Evolutionary conservation across 2,888 invertebrate genomes (phyloP), one percentile per base, ranked within the genome.

Genomic region (Dicyrtoma fusca): DNA sequence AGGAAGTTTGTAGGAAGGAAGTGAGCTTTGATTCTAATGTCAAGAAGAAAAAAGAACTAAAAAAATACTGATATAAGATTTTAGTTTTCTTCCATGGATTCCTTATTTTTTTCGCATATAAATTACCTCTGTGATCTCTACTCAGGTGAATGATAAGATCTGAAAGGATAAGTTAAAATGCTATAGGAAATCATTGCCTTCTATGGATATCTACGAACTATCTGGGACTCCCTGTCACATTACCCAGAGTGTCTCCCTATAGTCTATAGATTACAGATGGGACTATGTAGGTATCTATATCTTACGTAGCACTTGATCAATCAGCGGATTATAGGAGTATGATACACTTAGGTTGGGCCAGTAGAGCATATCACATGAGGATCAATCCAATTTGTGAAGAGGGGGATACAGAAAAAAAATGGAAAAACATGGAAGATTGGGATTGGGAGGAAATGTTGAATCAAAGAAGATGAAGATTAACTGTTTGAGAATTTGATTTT

Each of bases 61-160:
- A 53, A 10, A n/a, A 17, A 49, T 6, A 53, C 53, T 34, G 34
- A 34, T 34, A 34, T 34, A 5, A 34, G 34, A 34, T 34, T 34
- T 34, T 34, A 34, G 34, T 34, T 34, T 34, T 34, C 8, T 34
- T 34, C 8, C 34, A 34, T 8, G 34, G 34, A 5, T 34, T 34
- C 8, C 34, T 34, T 34, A 3, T 34, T 8, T 57, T 25, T 53
- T 63, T 17, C 19, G 6, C 26, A 53, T 66, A 66, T 53, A 66
- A 66, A 53, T 66, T 53, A 66, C 66, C 34, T 66, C 66, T 66
- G 53, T 53, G 53, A 66, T 66, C 66, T 66, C 53, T 42, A 53
- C 66, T 66, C 53, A 66, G 53, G 66, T 53, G 66, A 51, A 66
- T 42, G 66, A 66, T 66, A 53, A 17, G 53, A 66, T 66, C 53